Percentiles rank a stretch among this genome's conserved stretches.
phyloP scores from a whole-genome alignment of 2,888 invertebrate species.

The Drosophila formosana region DNA sequence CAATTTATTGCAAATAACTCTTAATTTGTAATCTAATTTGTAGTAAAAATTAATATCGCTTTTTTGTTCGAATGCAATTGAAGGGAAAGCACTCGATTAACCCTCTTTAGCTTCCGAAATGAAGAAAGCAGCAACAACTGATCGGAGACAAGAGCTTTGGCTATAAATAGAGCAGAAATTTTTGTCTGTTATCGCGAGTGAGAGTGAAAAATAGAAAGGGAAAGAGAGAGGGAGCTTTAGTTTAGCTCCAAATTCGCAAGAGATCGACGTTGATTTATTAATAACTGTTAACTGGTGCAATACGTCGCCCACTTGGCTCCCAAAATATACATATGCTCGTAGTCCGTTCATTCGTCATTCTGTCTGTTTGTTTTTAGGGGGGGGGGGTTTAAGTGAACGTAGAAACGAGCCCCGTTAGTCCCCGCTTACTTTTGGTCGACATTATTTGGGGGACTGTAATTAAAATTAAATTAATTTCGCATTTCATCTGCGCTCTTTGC shows the following conservation, averaged over 20 bases:
- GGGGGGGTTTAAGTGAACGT: neutral
- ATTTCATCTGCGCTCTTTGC: constrained; percentile 32
- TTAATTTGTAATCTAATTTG: too few relatives aligned
- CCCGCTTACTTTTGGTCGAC: constrained; percentile 3
- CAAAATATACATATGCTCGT: too few relatives aligned
- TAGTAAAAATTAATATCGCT: too few relatives aligned
- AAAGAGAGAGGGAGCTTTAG: neutral
- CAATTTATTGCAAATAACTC: too few relatives aligned
- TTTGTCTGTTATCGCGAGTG: constrained; percentile 6
- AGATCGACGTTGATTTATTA: constrained; percentile 43
- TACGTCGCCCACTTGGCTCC: constrained; percentile 9
- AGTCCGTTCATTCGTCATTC: neutral
- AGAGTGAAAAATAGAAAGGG: neutral
- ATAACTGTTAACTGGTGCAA: constrained; percentile 18
- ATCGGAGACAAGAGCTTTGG: constrained; percentile 9
- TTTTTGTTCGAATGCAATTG: neutral
- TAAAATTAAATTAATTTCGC: constrained; percentile 46
- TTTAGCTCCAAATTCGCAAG: neutral
- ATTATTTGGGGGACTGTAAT: constrained; percentile 20
- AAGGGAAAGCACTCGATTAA: neutral
- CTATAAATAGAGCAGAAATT: constrained; percentile 28
- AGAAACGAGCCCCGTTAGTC: constrained; percentile 4
- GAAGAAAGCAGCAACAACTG: neutral
- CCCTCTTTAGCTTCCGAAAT: neutral
- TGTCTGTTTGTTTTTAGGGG: neutral